These are phyloP conservation scores for Conger conger DNA, from an alignment of 2,113 vertebrate species.

Conservation along the genomic window DNA sequence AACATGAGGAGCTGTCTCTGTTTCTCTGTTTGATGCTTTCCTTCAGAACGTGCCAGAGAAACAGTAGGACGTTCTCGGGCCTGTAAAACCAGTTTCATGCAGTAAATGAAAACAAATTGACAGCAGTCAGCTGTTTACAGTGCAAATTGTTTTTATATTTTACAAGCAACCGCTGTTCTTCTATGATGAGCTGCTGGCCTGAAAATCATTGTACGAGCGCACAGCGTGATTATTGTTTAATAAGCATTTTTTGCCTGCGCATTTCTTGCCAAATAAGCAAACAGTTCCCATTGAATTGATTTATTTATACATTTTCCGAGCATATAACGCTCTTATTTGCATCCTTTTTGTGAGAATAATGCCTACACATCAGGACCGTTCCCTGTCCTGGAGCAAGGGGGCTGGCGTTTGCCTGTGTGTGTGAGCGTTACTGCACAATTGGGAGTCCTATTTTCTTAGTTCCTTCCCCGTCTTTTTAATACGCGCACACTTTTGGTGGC, in stretches of 20 bases:
- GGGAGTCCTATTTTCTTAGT: background rate
- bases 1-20: slow-evolving; percentile 80
- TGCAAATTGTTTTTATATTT: slow-evolving; percentile 77
- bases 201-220: slow-evolving; percentile 79
- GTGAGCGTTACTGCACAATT: background rate
- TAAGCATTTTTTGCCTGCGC: slow-evolving; percentile 81
- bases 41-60: slow-evolving; percentile 87
- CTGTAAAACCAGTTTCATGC: slow-evolving; percentile 72
- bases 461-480: background rate
- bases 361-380: background rate
- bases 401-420: background rate
- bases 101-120: slow-evolving; percentile 62
- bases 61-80: slow-evolving; percentile 80
- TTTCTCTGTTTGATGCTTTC: slow-evolving; percentile 84
- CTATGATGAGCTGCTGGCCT: slow-evolving; percentile 79
- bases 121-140: slow-evolving; percentile 80
- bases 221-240: slow-evolving; percentile 83
- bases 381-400: background rate
- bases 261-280: slow-evolving; percentile 82
- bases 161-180: slow-evolving; percentile 80
- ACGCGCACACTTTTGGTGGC: background rate
- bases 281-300: slow-evolving; percentile 80
- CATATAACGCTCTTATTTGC: slow-evolving; percentile 82
- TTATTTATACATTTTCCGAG: slow-evolving; percentile 82
- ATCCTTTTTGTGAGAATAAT: slow-evolving; percentile 57